Conservation (phyloP, 2,113 vertebrate species). For the Prochilodus magdalenae region DNA sequence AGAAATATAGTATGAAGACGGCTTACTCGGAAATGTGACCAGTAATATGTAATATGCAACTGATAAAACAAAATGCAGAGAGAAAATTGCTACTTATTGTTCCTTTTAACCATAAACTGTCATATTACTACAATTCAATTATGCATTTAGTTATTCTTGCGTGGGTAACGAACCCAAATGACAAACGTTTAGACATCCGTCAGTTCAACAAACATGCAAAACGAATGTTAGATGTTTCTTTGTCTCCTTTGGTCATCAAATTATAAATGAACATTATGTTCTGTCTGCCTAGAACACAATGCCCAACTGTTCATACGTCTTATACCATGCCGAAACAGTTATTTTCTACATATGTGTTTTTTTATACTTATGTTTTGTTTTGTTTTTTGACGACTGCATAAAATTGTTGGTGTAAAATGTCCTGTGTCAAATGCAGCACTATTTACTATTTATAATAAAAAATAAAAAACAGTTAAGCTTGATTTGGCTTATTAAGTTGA, state of each 20-base stretch:
- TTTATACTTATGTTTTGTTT: slow-evolving; percentile 63
- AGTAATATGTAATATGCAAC: neutral
- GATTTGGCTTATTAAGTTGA: neutral
- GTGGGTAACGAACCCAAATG: neutral
- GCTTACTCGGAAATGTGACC: neutral
- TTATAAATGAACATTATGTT: slow-evolving; percentile 24
- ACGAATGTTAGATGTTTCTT: neutral
- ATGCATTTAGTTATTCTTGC: neutral
- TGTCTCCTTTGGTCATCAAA: slow-evolving; percentile 62
- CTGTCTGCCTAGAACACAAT: slow-evolving; percentile 46
- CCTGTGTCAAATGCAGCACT: slow-evolving; percentile 82
- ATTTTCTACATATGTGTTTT: slow-evolving; percentile 57
- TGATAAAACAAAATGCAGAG: neutral
- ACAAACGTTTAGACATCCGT: neutral
- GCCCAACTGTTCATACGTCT: slow-evolving; percentile 64
- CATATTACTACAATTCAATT: neutral
- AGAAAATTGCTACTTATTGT: neutral
- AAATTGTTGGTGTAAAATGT: slow-evolving; percentile 72
- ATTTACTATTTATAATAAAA: slow-evolving; percentile 85
- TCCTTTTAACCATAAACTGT: slow-evolving; percentile 14
- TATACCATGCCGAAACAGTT: slow-evolving; percentile 61
- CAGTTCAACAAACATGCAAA: neutral
- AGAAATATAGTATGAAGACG: neutral
- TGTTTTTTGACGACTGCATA: slow-evolving; percentile 60
- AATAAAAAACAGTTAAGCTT: slow-evolving; percentile 40